Base-by-base conservation (phyloP, 2,113 vertebrate genomes). In the Sebastes schlegelii region DNA sequence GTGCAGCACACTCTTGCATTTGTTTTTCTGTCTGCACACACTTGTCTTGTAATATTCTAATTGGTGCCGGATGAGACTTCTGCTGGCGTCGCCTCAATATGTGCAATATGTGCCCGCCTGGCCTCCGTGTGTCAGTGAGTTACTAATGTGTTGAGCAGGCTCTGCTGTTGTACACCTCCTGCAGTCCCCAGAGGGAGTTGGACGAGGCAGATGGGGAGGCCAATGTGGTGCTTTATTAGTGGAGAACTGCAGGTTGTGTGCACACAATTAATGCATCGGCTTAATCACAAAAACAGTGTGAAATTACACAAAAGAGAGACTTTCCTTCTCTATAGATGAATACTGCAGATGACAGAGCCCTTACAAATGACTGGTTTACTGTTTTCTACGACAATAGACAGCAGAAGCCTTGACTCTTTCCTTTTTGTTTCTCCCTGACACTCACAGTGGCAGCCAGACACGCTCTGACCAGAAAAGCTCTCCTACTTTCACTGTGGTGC, bases 61-160 rank as follows among this genome's bases (percentile, higher is more conserved):
- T 82, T 89, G 70, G 78, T 42, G 49, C 79, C 16, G 64, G 51
- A 67, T 73, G 86, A 77, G 42, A 74, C 69, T 79, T 88, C 71
- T 7, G 4, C 40, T 69, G 73, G 49, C 49, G 2, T 82, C 58
- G 61, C 48, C 72, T 75, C 65, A 82, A 60, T 84, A 64, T 71
- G 81, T 74, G 60, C 84, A 75, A 67, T 72, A 81, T 84, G 70
- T 78, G 76, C 43, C 51, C 0, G 10, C 13, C 46, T 16, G 48
- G 61, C 40, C 49, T 77, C 51, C 14, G 19, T 64, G 86, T 84
- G 82, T 84, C 80, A 73, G 62, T 77, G 86, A 82, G 64, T 79
- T 88, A 86, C 74, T 85, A 85, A 90, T 91, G 84, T 85, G 86
- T 72, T 63, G 55, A 69, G 83, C 67, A 84, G 80, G 40, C 70